phyloP scores from a whole-genome alignment of 2,888 invertebrate species.

The Dolichopus griseipennis region DNA sequence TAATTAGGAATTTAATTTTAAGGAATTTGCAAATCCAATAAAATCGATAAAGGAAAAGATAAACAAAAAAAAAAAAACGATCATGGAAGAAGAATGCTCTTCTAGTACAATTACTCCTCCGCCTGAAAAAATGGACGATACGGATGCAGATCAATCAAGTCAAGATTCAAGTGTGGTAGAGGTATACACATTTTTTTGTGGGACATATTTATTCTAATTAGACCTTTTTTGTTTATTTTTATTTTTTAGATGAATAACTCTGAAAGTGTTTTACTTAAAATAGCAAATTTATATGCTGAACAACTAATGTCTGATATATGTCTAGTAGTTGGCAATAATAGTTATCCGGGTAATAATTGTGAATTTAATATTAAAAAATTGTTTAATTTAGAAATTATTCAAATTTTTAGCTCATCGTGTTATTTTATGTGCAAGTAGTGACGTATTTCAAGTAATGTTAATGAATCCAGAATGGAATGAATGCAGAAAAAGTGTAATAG shows the following conservation, averaged over 20 bases:
- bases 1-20: too few relatives aligned
- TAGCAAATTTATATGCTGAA: constrained; percentile 74
- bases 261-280: constrained; percentile 67
- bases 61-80: constrained; percentile 28
- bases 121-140: constrained; percentile 21
- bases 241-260: constrained; percentile 70
- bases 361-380: not conserved
- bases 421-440: constrained; percentile 87
- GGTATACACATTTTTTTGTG: constrained; percentile 18
- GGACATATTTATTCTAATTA: constrained; percentile 12
- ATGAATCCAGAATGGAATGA: constrained; percentile 92
- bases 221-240: not conserved
- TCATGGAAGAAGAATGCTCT: constrained; percentile 29
- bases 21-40: not conserved
- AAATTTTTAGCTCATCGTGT: constrained; percentile 63
- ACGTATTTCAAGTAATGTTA: constrained; percentile 95
- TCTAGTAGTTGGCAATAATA: constrained; percentile 69
- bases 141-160: constrained; percentile 24
- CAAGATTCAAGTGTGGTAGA: constrained; percentile 28
- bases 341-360: constrained; percentile 50
- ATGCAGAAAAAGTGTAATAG: constrained; percentile 73
- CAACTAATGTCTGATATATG: constrained; percentile 84
- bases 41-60: constrained; percentile 27
- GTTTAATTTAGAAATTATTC: not conserved
- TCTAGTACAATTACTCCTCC: constrained; percentile 23